These are phyloP conservation scores for Antidorcas marsupialis DNA, from an alignment of 2,113 vertebrate species.

Conservation along the genomic window DNA sequence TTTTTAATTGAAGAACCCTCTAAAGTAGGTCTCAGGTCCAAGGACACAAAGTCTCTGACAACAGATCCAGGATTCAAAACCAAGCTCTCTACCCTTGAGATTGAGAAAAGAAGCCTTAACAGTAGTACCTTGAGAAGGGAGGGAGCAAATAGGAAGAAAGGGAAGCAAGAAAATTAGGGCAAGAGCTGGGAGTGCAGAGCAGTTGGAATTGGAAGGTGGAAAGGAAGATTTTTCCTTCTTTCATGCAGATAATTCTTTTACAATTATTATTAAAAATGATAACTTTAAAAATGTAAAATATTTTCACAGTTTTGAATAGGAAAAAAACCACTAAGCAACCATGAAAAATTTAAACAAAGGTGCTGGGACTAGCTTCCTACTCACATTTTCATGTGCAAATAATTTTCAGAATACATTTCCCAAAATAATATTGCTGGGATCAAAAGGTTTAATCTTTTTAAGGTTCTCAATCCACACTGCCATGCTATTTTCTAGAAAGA, in stretches of 20 bases:
- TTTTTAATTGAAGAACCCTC: not conserved
- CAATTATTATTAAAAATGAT: not conserved
- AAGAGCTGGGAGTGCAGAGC: not conserved
- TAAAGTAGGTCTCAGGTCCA: not conserved
- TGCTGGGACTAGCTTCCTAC: not conserved
- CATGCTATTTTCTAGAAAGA: not conserved
- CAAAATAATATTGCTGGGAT: not conserved
- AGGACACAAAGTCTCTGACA: not conserved
- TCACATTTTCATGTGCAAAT: not conserved
- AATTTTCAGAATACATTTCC: not conserved
- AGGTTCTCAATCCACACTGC: not conserved
- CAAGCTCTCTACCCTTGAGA: not conserved
- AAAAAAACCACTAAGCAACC: not conserved
- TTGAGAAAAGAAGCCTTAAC: not conserved
- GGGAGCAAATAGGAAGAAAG: not conserved
- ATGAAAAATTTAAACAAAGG: not conserved
- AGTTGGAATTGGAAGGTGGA: not conserved
- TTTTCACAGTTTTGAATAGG: not conserved
- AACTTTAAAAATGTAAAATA: not conserved
- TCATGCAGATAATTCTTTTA: not conserved
- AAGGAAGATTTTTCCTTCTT: not conserved
- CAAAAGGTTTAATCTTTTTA: not conserved
- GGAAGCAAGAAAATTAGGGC: not conserved
- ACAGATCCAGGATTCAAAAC: not conserved
- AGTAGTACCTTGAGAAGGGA: not conserved